Conservation (phyloP, 2,113 vertebrate species). For the Elgaria multicarinata region DNA sequence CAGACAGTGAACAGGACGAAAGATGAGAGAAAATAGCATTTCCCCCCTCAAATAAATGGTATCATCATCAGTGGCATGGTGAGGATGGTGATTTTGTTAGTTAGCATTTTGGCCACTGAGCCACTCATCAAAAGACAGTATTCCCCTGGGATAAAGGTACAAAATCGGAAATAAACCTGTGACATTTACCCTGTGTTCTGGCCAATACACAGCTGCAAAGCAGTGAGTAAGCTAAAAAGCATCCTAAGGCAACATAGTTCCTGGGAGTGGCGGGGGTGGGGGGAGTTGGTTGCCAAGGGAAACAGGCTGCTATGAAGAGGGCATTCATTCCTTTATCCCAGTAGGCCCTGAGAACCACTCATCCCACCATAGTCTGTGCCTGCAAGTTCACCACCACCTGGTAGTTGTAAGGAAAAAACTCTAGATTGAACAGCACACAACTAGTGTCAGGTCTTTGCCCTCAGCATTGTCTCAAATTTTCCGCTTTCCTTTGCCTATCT, state of each 20-base stretch:
- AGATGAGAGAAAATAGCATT: background rate
- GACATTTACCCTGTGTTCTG: background rate
- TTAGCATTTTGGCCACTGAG: background rate
- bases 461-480: background rate
- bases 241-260: background rate
- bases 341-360: constrained; percentile 6
- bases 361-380: background rate
- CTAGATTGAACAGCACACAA: constrained; percentile 16
- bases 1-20: background rate
- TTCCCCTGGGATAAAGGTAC: background rate
- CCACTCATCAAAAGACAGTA: background rate
- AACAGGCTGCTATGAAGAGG: constrained; percentile 11
- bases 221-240: background rate
- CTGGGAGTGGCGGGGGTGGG: too few relatives aligned
- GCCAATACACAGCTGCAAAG: background rate
- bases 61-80: background rate
- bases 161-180: background rate
- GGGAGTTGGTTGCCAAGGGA: constrained; percentile 11
- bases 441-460: constrained; percentile 14
- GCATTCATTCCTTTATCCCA: constrained; percentile 7
- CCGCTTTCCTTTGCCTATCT: constrained; percentile 24
- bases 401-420: background rate
- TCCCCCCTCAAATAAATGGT: background rate
- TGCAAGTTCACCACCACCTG: background rate
- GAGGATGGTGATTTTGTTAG: background rate